These are phyloP conservation scores for Jordanella pulchra DNA, from an alignment of 2,797 vertebrate species.

Conservation along the genomic window DNA sequence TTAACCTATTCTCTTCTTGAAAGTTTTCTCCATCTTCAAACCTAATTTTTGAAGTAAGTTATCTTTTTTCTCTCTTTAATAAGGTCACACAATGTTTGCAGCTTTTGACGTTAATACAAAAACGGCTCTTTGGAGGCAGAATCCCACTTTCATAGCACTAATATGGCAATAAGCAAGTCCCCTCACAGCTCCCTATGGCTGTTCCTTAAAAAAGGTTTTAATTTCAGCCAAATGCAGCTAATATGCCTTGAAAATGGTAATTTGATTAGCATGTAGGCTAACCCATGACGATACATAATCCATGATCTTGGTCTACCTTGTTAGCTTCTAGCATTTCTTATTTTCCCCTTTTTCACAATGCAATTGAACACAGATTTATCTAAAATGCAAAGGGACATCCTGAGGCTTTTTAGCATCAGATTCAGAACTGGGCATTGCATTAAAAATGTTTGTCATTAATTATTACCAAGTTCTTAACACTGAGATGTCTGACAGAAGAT, in stretches of 20 bases:
- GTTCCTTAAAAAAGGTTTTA: not conserved
- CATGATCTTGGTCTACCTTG: not conserved
- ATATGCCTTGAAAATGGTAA: not conserved
- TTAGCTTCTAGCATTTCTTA: not conserved
- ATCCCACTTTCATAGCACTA: not conserved
- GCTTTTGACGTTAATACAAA: too few species aligned
- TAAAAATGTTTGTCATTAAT: conserved; percentile 15
- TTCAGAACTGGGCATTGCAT: conserved; percentile 1
- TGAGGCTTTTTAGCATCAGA: conserved; percentile 2
- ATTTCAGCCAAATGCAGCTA: not conserved
- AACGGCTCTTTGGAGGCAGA: too few species aligned
- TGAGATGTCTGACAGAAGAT: conserved; percentile 36
- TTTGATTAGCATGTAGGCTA: not conserved
- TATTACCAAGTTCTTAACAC: conserved; percentile 33
- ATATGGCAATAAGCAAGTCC: too few species aligned
- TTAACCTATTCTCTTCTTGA: too few species aligned
- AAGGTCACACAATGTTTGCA: too few species aligned
- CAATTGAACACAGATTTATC: not conserved
- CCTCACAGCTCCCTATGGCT: not conserved
- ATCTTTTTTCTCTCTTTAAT: too few species aligned
- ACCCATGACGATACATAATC: not conserved
- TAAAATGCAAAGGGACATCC: not conserved
- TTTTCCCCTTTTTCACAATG: not conserved
- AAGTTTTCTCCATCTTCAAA: too few species aligned
- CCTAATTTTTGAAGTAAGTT: too few species aligned